Conservation (phyloP, 2,113 vertebrate species). For the Periophthalmus modestus region DNA sequence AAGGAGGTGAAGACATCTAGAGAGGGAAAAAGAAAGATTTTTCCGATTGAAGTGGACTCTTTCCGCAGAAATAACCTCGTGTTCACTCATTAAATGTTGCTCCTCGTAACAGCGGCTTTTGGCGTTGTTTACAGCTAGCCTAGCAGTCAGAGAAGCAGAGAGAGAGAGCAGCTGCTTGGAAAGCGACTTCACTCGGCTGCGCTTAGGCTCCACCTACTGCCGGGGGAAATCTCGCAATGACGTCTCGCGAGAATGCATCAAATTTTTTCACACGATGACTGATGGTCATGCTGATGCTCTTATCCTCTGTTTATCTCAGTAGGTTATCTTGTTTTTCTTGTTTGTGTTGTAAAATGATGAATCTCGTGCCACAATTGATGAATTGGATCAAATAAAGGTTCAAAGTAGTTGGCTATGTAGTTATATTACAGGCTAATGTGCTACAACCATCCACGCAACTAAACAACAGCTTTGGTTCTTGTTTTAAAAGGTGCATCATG, state of each 20-base stretch:
- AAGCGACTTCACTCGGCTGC: slow-evolving; percentile 39
- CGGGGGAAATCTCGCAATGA: slow-evolving; percentile 32
- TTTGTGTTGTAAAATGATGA: neutral
- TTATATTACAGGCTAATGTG: too few relatives aligned
- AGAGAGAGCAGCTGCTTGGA: slow-evolving; percentile 20
- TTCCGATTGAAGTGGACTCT: neutral
- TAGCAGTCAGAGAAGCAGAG: slow-evolving; percentile 16
- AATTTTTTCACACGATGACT: neutral
- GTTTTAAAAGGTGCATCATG: too few relatives aligned
- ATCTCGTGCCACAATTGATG: neutral
- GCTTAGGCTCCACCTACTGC: slow-evolving; percentile 47
- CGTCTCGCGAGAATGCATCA: slow-evolving; percentile 46
- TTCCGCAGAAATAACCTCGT: neutral
- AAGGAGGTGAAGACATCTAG: neutral
- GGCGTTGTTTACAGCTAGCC: slow-evolving; percentile 42
- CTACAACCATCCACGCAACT: too few relatives aligned
- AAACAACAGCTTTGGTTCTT: too few relatives aligned
- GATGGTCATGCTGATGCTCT: neutral
- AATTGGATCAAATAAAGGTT: neutral
- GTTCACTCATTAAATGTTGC: slow-evolving; percentile 29
- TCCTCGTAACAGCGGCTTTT: neutral
- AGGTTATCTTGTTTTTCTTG: neutral
- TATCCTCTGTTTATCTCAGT: neutral
- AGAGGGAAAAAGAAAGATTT: neutral
- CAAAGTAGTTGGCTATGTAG: too few relatives aligned